phyloP scores from a whole-genome alignment of 1,140 invertebrate genomes.

The Luehdorfia chinensis region DNA sequence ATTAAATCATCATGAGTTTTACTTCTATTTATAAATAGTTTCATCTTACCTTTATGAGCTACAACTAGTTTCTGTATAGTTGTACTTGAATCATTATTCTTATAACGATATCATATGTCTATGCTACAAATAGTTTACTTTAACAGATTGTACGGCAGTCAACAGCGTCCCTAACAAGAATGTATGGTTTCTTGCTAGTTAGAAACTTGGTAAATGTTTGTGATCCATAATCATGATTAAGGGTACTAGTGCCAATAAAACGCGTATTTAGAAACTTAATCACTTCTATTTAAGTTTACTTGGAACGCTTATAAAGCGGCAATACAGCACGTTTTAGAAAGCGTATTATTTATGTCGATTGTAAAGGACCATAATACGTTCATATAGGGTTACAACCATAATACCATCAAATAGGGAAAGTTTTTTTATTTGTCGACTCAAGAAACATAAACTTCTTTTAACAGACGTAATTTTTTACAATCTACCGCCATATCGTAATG shows the following conservation, averaged over 20 bases:
- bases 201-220: conserved; percentile 1
- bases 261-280: conserved; percentile 13
- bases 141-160: neutral
- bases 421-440: too few relatives aligned
- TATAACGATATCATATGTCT: neutral
- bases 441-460: too few relatives aligned
- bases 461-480: too few relatives aligned
- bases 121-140: neutral
- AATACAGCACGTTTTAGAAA: neutral
- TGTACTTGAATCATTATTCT: too few relatives aligned
- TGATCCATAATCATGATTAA: conserved; percentile 13
- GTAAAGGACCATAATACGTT: too few relatives aligned
- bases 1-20: too few relatives aligned
- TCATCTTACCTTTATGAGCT: too few relatives aligned
- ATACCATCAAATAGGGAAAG: too few relatives aligned
- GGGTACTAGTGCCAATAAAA: conserved; percentile 1
- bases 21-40: too few relatives aligned
- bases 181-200: neutral
- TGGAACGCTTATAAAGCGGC: neutral
- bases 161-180: conserved; percentile 10
- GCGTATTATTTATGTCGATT: neutral
- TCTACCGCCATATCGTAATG: too few relatives aligned
- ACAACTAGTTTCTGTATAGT: too few relatives aligned
- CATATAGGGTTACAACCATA: too few relatives aligned
- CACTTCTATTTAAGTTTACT: neutral